Evolutionary conservation across 2,888 invertebrate genomes (phyloP).

Genomic region (Encarsia formosa): DNA sequence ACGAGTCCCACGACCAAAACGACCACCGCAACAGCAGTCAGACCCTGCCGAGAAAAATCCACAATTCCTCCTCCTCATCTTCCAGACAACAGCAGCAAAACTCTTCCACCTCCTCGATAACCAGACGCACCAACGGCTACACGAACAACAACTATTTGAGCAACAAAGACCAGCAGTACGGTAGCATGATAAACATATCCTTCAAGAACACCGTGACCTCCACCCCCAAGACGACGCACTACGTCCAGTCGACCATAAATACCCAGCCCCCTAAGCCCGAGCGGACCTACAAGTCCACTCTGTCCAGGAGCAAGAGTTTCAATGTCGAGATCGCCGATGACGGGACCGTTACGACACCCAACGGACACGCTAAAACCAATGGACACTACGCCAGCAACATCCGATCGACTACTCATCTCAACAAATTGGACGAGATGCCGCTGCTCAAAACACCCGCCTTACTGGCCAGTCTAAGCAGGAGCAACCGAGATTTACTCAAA

Average conservation of each 20-base stretch:
- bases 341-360: slow-evolving; percentile 40
- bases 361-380: slow-evolving; percentile 28
- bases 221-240: slow-evolving; percentile 28
- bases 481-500: slow-evolving; percentile 73
- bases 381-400: not conserved
- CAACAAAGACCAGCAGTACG: slow-evolving; percentile 33
- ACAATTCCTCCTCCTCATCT: slow-evolving; percentile 41
- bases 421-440: slow-evolving; percentile 65
- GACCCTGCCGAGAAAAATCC: slow-evolving; percentile 67
- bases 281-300: slow-evolving; percentile 68
- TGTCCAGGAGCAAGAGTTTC: slow-evolving; percentile 80
- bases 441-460: slow-evolving; percentile 81
- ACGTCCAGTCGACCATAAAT: slow-evolving; percentile 15
- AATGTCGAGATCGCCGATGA: slow-evolving; percentile 68
- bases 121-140: not conserved
- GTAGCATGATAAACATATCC: slow-evolving; percentile 61
- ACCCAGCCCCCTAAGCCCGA: slow-evolving; percentile 64
- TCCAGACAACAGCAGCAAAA: slow-evolving; percentile 50
- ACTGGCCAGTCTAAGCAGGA: slow-evolving; percentile 79
- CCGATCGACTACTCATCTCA: slow-evolving; percentile 72
- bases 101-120: slow-evolving; percentile 3
- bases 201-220: slow-evolving; percentile 54
- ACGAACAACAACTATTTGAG: slow-evolving; percentile 3
- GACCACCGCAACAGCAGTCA: slow-evolving; percentile 62
- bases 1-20: slow-evolving; percentile 50